Evolutionary conservation across 2,888 invertebrate genomes (phyloP).

Genomic region (Artemia sinica): DNA sequence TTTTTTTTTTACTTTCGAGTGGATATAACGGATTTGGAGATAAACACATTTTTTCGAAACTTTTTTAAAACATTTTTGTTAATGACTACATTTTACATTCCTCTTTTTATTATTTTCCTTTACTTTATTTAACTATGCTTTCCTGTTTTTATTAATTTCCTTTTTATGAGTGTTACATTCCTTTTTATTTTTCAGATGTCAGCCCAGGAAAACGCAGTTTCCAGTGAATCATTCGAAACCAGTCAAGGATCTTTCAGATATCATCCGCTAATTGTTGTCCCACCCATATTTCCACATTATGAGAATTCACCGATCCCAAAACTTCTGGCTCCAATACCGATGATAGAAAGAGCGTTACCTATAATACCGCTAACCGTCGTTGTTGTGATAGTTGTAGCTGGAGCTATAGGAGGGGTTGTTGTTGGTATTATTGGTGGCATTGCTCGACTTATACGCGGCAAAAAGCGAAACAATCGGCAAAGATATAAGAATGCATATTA

Average conservation of each 20-base stretch:
- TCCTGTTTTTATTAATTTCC: no score
- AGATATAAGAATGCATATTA: neutral
- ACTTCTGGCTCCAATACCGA: neutral
- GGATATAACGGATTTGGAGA: no score
- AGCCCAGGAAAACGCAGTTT: no score
- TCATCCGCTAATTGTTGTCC: neutral
- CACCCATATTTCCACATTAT: neutral
- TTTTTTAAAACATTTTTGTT: no score
- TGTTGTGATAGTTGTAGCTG: neutral
- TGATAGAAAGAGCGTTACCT: neutral
- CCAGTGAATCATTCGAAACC: no score
- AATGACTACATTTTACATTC: no score
- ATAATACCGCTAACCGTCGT: neutral
- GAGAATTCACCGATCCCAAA: neutral
- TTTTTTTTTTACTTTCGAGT: no score
- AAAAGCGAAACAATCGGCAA: neutral
- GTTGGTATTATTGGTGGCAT: neutral
- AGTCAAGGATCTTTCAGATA: neutral
- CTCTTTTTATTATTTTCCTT: no score
- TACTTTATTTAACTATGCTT: no score
- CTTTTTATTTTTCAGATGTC: no score
- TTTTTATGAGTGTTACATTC: no score
- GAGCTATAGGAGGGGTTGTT: neutral
- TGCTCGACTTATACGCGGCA: neutral
- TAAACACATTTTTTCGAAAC: no score